These are phyloP conservation scores for Diglossa cyanea DNA, from an alignment of 2,797 vertebrate species.

Conservation along the genomic window DNA sequence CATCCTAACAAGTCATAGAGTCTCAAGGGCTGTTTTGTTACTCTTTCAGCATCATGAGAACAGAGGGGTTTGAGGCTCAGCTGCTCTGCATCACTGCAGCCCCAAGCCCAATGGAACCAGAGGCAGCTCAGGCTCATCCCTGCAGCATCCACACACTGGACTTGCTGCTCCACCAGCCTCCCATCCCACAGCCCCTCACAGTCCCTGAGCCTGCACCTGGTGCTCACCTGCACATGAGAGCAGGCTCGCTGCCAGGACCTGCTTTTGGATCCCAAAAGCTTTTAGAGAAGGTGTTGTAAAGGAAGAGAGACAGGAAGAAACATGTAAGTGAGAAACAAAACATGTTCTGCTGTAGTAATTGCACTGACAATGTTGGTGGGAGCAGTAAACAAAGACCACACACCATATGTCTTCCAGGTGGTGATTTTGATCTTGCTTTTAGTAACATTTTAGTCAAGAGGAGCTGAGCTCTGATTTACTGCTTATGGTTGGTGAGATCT, in stretches of 20 bases:
- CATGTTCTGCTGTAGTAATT: fast-evolving
- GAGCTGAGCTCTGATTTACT: neutral
- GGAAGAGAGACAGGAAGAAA: neutral
- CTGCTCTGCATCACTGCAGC: neutral
- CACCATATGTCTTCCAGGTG: neutral
- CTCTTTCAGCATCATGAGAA: neutral
- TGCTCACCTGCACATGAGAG: neutral
- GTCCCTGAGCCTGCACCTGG: fast-evolving
- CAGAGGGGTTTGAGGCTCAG: neutral
- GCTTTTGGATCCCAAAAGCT: neutral
- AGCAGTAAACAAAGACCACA: neutral
- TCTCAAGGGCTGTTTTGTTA: neutral
- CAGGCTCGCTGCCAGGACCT: neutral
- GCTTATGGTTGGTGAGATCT: neutral
- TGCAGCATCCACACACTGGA: neutral
- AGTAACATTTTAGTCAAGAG: neutral
- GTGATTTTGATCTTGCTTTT: neutral
- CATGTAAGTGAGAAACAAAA: neutral
- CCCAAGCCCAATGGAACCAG: fast-evolving
- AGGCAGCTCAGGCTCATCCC: neutral
- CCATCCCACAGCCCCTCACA: neutral
- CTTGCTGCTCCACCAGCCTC: neutral
- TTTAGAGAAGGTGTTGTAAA: neutral
- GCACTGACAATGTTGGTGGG: neutral
- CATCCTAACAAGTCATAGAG: neutral